Conservation (phyloP, 2,888 invertebrate species). For the Phlogophora meticulosa region DNA sequence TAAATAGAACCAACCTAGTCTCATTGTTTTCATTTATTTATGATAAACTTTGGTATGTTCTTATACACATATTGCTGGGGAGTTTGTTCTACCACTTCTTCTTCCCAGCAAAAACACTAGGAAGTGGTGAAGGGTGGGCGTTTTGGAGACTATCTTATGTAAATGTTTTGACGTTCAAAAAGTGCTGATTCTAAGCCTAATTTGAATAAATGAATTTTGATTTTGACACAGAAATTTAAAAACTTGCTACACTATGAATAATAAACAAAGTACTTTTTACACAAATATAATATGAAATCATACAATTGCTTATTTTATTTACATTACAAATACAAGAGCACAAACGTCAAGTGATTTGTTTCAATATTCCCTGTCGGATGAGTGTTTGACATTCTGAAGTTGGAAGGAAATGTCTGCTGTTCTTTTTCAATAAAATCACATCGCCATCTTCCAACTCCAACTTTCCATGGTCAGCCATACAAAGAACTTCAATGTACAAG, state of each 20-base stretch:
- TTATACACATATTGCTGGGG: no score
- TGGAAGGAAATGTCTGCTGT: constrained; percentile 97
- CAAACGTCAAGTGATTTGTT: constrained; percentile 91
- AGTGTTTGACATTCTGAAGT: constrained; percentile 97
- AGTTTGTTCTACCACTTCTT: no score
- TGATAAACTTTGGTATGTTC: no score
- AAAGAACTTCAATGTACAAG: constrained; percentile 97
- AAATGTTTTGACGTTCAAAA: no score
- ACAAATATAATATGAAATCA: constrained; percentile 12
- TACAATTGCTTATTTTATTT: constrained; percentile 13
- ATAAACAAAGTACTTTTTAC: constrained; percentile 9
- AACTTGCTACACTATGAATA: no score
- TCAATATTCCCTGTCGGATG: constrained; percentile 96
- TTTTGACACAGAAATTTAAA: no score
- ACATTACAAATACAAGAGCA: not conserved
- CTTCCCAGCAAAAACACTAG: no score
- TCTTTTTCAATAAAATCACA: constrained; percentile 96
- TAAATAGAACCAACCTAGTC: no score
- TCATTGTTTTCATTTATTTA: not conserved
- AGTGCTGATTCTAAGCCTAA: no score
- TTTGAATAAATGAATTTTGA: no score
- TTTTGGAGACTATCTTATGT: no score
- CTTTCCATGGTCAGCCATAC: constrained; percentile 97
- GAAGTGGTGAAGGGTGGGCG: no score
- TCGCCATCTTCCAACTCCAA: constrained; percentile 98